Evolutionary conservation across 2,888 invertebrate species (phyloP), one percentile per base, ranked within the genome.

Genomic region (Sinopyrophorus schimmeli): DNA sequence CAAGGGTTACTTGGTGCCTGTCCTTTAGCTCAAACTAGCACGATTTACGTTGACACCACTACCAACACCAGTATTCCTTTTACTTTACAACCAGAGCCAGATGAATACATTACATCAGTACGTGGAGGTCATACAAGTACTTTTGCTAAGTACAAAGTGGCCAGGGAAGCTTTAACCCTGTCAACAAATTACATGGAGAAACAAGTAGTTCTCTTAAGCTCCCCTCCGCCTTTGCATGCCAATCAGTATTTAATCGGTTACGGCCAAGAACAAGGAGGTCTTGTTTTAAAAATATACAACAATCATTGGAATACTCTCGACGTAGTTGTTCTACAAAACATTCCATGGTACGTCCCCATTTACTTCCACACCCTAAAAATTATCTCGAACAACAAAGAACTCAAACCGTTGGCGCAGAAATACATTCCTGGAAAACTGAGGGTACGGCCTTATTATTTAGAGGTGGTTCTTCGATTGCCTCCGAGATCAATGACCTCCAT

Each of bases 191-290:
- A 81, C 66, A 72, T 73, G 18, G 69, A 71, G 31, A 74, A 74
- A 35, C 73, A 76, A 52, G 74, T 73, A 37, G 72, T 84, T 55
- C 66, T 74, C 20, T 66, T 85, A 0, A 77, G 78, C 37, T 77
- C 80, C 41, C 80, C 83, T 31, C 90, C 93, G 0, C 76, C 87
- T 3, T 62, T 90, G 1, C 80, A 83, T 66, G 90, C 89, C 5
- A 89, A 86, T 66, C 83, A 90, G 59, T 89, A 88, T 68, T 78
- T 91, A n/a, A 77, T 87, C 10, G 95, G 94, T 2, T 91, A 89
- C 75, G 96, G 96, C 0, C 90, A 94, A 74, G 92, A 94, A 71
- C 82, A 83, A 64, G 96, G 96, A 6, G 91, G 92, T 35, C 86
- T 97, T 60, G 87, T 90, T 0, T 90, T 90, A 12, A 86, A 89